These are phyloP conservation scores for Notospermus geniculatus DNA, from an alignment of 1,140 invertebrate species.

Conservation along the genomic window DNA sequence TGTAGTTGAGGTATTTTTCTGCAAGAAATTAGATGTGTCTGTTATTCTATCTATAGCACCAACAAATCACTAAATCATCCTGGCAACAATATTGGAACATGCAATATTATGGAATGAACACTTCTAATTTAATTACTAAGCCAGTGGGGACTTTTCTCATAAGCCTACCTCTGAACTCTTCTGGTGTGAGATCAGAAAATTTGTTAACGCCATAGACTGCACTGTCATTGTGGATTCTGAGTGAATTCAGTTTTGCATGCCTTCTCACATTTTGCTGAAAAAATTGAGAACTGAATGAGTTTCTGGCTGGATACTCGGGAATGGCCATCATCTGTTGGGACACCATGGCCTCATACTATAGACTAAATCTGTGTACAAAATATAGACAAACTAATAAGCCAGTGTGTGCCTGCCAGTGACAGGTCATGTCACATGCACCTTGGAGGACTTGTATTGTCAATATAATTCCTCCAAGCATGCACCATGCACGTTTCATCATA, in stretches of 20 bases:
- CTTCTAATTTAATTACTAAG: background rate
- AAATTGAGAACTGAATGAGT: conserved; percentile 8
- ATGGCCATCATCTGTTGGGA: too few species aligned
- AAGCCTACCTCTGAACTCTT: conserved; percentile 64
- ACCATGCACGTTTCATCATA: too few species aligned
- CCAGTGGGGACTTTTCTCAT: background rate
- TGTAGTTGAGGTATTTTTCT: background rate
- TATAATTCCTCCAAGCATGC: too few species aligned
- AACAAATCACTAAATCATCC: background rate
- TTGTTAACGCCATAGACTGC: conserved; percentile 71
- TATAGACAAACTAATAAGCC: too few species aligned
- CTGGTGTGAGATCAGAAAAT: conserved; percentile 71
- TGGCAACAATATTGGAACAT: background rate
- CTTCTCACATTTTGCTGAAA: conserved; percentile 63
- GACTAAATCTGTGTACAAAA: too few species aligned
- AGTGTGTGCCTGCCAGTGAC: too few species aligned
- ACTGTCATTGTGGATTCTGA: conserved; percentile 59
- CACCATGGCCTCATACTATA: too few species aligned
- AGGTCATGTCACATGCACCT: too few species aligned
- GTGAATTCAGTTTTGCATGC: conserved; percentile 65
- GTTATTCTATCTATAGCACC: background rate
- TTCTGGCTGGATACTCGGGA: too few species aligned
- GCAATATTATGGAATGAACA: background rate
- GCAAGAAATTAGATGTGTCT: background rate
- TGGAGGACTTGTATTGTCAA: too few species aligned